These are phyloP conservation scores for Saccostrea cuccullata DNA, from an alignment of 1,140 invertebrate genomes.

Conservation along the genomic window DNA sequence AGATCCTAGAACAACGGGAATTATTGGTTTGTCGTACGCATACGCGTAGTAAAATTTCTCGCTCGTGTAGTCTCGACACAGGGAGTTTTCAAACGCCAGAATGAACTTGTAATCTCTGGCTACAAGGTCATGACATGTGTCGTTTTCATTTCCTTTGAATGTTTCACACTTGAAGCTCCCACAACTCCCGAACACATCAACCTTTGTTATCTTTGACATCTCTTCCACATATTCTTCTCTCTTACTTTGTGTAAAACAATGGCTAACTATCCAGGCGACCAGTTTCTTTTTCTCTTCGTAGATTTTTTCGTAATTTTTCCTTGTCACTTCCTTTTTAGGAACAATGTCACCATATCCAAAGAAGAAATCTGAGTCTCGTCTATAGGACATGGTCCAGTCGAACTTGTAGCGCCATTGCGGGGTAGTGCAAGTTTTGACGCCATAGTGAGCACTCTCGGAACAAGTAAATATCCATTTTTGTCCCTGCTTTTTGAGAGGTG, in stretches of 20 bases:
- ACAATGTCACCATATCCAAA: slow-evolving; percentile 53
- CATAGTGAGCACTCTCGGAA: neutral
- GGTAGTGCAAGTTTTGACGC: neutral
- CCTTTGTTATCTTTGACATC: slow-evolving; percentile 80
- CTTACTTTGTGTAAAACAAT: slow-evolving; percentile 81
- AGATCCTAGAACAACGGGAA: slow-evolving; percentile 9
- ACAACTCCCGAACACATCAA: slow-evolving; percentile 85
- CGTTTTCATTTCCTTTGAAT: slow-evolving; percentile 37
- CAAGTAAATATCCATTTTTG: slow-evolving; percentile 28
- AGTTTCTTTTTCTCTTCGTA: slow-evolving; percentile 57
- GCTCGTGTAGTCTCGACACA: slow-evolving; percentile 97
- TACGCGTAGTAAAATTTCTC: slow-evolving; percentile 87
- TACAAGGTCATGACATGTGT: slow-evolving; percentile 58
- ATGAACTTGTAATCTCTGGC: slow-evolving; percentile 75
- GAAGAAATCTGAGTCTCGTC: slow-evolving; percentile 81
- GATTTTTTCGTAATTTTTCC: slow-evolving; percentile 15
- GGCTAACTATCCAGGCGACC: slow-evolving; percentile 84
- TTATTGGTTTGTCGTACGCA: slow-evolving; percentile 71
- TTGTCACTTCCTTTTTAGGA: neutral
- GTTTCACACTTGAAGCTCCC: slow-evolving; percentile 51
- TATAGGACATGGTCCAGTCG: slow-evolving; percentile 89
- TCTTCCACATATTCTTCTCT: slow-evolving; percentile 81
- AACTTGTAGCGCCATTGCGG: slow-evolving; percentile 75
- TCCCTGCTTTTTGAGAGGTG: neutral
- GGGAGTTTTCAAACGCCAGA: slow-evolving; percentile 87